Evolutionary conservation across 2,113 vertebrate genomes (phyloP), one percentile per base, ranked within the genome.

Genomic region (Amia ocellicauda): DNA sequence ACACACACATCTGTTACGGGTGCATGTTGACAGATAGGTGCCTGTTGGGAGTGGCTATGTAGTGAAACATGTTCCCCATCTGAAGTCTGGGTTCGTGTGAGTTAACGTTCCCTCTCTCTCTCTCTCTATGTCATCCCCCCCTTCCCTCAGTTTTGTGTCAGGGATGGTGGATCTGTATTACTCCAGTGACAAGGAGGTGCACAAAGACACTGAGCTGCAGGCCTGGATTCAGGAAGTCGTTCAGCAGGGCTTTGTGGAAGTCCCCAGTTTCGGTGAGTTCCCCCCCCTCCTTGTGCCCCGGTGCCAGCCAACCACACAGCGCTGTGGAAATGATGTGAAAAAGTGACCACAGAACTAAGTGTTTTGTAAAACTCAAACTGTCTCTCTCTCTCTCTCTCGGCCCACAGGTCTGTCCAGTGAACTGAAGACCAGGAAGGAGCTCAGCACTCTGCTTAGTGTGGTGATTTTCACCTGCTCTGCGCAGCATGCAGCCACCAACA

Each of bases 401-500:
- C 3, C 67, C 61, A 36, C 64, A 87, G 85, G 84, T 55, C 60
- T 86, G 51, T 1, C 73, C 29, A 74, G 60, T 73, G 63, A 74
- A 3, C 75, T 87, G 10, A 60, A 63, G 29, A 78, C 13, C 58
- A 82, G 55, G 69, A 69, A 79, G 68, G 82, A 85, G 14, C 68
- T 88, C 17, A 67, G 63, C 62, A 88, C 81, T n/a, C 67, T 89
- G 47, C 60, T 89, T 58, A 31, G 72, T 23, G 81, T 86, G 40
- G 52, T 61, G 36, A 84, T 89, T 55, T 85, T 88, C 60, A 78
- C 31, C 22, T 62, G 70, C 58, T 78, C 83, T 29, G 74, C 55
- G 13, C 87, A 89, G 49, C 87, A 88, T 43, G 86, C 87, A 23
- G 87, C 87, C 2, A 87, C 84, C 0, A 89, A 89, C 72, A 88